Percentiles rank a stretch among this genome's conserved stretches.
Evolutionary conservation across 2,113 vertebrate species (phyloP).

Genomic region (Protobothrops flavoviridis): DNA sequence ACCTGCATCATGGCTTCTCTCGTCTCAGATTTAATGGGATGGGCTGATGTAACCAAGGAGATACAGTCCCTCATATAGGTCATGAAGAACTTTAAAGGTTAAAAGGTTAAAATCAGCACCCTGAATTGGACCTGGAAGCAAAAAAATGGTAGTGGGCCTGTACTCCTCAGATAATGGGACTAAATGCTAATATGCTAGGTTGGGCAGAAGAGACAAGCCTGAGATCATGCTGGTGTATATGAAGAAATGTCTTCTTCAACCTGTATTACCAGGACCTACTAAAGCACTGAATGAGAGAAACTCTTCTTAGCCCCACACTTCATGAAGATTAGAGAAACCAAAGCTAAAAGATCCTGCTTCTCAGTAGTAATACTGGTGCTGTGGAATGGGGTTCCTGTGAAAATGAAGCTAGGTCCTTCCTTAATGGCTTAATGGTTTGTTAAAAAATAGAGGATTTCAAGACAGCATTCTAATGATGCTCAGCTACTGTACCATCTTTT

Average conservation of each 20-base stretch:
- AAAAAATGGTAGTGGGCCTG: too few species aligned
- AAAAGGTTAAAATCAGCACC: too few species aligned
- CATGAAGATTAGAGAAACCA: not conserved
- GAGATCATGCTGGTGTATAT: not conserved
- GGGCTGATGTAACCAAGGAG: too few species aligned
- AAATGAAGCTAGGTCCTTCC: not conserved
- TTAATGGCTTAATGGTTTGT: not conserved
- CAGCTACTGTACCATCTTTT: not conserved
- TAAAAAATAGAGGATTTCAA: not conserved
- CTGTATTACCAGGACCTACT: not conserved
- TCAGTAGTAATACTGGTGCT: not conserved
- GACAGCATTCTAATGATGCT: not conserved
- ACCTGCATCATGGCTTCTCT: too few species aligned
- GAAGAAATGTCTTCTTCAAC: not conserved
- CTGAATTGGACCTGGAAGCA: too few species aligned
- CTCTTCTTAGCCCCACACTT: not conserved
- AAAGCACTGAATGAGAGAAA: not conserved
- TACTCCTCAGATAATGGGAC: not conserved
- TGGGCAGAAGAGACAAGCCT: not conserved
- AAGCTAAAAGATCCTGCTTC: not conserved
- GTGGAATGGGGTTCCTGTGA: not conserved
- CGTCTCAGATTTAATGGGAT: too few species aligned
- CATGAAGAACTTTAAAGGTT: too few species aligned
- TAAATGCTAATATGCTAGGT: not conserved
- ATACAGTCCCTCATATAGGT: too few species aligned